A percentile compares a stretch with the other conserved stretches of the same genome.
phyloP scores from a whole-genome alignment of 35 echinoderm and acorn worm genomes.

The Diadema setosum region DNA sequence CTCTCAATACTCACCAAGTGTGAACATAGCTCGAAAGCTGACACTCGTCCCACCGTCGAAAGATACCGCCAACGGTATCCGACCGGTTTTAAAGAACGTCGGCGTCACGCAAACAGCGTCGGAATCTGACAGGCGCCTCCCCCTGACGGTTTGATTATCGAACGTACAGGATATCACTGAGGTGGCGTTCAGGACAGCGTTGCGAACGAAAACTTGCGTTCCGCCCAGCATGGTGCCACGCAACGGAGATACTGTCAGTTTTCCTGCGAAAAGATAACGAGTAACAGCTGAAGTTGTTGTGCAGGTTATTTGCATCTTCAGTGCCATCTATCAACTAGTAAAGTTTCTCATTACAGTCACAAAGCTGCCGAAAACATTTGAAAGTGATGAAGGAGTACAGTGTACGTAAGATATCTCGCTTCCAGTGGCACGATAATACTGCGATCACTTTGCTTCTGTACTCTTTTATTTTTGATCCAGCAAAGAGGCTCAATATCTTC shows the following conservation, averaged over 20 bases:
- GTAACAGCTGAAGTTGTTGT: no score
- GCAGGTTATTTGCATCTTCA: no score
- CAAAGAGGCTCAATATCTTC: no score
- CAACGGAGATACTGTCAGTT: neutral
- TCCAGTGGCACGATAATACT: no score
- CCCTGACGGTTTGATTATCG: neutral
- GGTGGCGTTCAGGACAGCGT: neutral
- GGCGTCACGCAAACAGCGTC: neutral
- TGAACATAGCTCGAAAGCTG: neutral
- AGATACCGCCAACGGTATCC: neutral
- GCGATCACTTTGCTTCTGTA: no score
- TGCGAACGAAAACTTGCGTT: neutral
- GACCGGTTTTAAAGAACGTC: constrained; percentile 20
- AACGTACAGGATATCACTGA: neutral
- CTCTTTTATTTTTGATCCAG: no score
- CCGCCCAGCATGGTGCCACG: constrained; percentile 6
- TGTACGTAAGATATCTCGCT: no score
- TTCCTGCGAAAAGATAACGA: neutral
- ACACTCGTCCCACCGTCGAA: neutral
- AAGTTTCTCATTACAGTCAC: no score
- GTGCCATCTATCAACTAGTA: no score
- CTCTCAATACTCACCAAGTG: neutral
- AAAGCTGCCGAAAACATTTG: no score
- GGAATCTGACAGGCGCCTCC: neutral
- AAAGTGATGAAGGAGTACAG: no score